Conservation (phyloP, 2,797 vertebrate genomes). For the Vireo griseus region DNA sequence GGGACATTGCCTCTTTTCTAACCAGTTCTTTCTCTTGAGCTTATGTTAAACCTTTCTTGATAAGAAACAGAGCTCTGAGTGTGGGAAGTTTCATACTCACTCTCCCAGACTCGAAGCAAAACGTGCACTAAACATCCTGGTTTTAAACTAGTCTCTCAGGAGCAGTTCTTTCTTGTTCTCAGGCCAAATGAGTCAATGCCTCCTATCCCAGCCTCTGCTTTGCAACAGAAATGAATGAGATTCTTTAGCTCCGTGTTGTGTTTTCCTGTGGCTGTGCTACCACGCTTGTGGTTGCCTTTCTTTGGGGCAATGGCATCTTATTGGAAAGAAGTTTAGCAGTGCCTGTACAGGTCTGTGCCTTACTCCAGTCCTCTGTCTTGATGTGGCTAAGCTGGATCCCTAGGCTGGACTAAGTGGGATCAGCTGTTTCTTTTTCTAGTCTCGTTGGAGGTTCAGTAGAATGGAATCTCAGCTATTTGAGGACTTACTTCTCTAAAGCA, state of each 20-base stretch:
- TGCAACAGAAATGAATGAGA: constrained; percentile 16
- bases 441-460: constrained; percentile 11
- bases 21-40: not conserved
- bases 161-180: not conserved
- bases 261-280: not conserved
- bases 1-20: not conserved
- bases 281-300: not conserved
- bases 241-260: not conserved
- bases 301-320: not conserved
- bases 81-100: not conserved
- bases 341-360: not conserved
- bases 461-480: constrained; percentile 59
- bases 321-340: not conserved
- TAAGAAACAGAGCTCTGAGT: not conserved
- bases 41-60: not conserved
- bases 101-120: constrained; percentile 23
- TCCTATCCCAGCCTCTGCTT: not conserved
- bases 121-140: not conserved
- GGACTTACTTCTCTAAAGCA: constrained; percentile 54
- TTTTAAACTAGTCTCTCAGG: constrained; percentile 1
- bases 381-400: constrained; percentile 40
- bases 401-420: constrained; percentile 25
- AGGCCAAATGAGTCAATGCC: not conserved
- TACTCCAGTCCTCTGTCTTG: constrained; percentile 1
- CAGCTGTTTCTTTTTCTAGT: constrained; percentile 53